A percentile compares a stretch with the other conserved stretches of the same genome.
Conservation (phyloP, 2,797 vertebrate genomes). For the Sebastolobus alascanus region DNA sequence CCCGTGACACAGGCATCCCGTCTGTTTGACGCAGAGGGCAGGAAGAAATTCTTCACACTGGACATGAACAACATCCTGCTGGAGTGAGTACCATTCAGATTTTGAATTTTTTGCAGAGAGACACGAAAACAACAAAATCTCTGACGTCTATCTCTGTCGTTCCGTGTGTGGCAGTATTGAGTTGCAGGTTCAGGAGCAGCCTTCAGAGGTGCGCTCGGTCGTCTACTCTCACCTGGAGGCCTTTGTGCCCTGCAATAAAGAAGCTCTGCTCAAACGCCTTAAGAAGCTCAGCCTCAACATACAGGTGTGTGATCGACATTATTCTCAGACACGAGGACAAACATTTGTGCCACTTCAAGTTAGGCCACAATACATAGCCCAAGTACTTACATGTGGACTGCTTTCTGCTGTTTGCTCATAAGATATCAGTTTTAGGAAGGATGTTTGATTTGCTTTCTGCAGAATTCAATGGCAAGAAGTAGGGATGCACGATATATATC, state of each 20-base stretch:
- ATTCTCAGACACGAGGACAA: not conserved
- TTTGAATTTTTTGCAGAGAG: not conserved
- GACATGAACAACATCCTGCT: conserved; percentile 99
- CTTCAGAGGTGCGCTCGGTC: conserved; percentile 85
- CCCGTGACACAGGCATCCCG: conserved; percentile 90
- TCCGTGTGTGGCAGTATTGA: conserved; percentile 89
- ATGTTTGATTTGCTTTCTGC: not conserved
- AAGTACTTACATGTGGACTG: not conserved
- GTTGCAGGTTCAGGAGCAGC: conserved; percentile 95
- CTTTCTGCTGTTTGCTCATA: not conserved
- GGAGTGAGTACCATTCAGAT: conserved; percentile 89
- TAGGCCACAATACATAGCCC: too few species aligned
- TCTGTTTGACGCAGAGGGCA: conserved; percentile 96
- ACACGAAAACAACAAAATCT: not conserved
- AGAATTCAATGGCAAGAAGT: not conserved
- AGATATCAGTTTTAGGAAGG: not conserved
- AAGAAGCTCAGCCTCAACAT: conserved; percentile 97
- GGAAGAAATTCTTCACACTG: conserved; percentile 99
- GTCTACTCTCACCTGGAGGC: conserved; percentile 96
- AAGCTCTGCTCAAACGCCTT: conserved; percentile 94
- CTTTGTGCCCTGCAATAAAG: conserved; percentile 97
- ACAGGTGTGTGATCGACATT: conserved; percentile 83
- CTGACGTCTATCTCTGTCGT: not conserved
- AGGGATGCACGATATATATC: too few species aligned
- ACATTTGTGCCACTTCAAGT: not conserved